phyloP scores from a whole-genome alignment of 2,113 vertebrate species.

The Sceloporus undulatus region DNA sequence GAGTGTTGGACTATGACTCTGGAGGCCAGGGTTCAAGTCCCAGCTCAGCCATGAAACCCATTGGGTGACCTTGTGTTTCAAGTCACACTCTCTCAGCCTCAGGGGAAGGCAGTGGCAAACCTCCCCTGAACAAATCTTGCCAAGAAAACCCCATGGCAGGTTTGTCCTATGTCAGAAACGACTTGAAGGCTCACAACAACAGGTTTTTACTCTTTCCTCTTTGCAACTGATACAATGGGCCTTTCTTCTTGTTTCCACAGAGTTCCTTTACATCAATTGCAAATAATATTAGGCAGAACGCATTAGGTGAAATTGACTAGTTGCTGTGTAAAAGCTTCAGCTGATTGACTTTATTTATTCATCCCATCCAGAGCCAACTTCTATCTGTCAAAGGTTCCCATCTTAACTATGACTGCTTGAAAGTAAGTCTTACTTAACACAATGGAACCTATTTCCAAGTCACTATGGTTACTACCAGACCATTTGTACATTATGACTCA shows the following conservation, averaged over 20 bases:
- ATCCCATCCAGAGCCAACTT: not conserved
- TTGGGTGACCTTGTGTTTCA: too few species aligned
- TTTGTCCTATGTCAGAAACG: not conserved
- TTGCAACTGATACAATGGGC: too few species aligned
- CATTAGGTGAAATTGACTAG: not conserved
- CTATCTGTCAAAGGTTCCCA: not conserved
- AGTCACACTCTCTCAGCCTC: too few species aligned
- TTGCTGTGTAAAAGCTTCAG: not conserved
- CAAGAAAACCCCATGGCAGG: not conserved
- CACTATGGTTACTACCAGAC: not conserved
- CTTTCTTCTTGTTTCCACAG: constrained; percentile 4
- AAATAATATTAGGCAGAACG: not conserved
- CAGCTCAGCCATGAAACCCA: too few species aligned
- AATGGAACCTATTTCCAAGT: constrained; percentile 6
- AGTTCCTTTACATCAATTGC: constrained; percentile 1
- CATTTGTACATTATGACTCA: constrained; percentile 14
- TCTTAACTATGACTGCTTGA: not conserved
- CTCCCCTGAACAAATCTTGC: too few species aligned
- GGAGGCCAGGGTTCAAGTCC: too few species aligned
- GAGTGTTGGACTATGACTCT: too few species aligned
- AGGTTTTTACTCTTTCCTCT: too few species aligned
- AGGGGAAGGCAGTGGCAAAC: too few species aligned
- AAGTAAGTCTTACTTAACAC: not conserved
- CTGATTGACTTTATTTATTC: not conserved
- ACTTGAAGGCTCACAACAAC: too few species aligned